Evolutionary conservation across 2,888 invertebrate species (phyloP).

Genomic region (Plebejus anna): DNA sequence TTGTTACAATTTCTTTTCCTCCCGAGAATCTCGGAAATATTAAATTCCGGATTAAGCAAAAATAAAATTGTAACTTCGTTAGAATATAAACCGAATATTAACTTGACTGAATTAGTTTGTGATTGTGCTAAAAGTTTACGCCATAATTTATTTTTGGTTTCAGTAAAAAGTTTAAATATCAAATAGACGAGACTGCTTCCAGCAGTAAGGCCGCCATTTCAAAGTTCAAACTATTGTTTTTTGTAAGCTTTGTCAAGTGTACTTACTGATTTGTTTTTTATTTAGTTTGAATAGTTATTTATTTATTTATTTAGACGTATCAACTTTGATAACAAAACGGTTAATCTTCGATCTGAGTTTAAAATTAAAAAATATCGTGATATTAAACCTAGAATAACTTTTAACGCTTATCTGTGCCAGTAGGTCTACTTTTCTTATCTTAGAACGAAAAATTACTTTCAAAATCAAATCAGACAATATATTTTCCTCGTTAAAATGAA

Average conservation of each 20-base stretch:
- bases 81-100: background rate
- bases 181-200: background rate
- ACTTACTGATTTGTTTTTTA: no score
- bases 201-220: no score
- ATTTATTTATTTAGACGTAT: no score
- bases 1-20: conserved; percentile 15
- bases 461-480: background rate
- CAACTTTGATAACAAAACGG: no score
- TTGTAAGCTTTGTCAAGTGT: no score
- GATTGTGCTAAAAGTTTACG: background rate
- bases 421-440: no score
- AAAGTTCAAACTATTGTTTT: no score
- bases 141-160: background rate
- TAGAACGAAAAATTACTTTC: background rate
- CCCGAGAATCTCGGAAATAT: conserved; percentile 16
- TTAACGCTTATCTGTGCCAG: no score
- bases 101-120: background rate
- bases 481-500: conserved; percentile 4
- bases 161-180: background rate
- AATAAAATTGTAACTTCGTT: conserved; percentile 6
- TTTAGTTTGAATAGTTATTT: no score
- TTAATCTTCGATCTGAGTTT: no score
- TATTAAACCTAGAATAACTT: no score
- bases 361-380: no score
- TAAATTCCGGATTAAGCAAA: background rate